These are phyloP conservation scores for Labeo catla DNA, from an alignment of 2,113 vertebrate genomes.

Conservation along the genomic window DNA sequence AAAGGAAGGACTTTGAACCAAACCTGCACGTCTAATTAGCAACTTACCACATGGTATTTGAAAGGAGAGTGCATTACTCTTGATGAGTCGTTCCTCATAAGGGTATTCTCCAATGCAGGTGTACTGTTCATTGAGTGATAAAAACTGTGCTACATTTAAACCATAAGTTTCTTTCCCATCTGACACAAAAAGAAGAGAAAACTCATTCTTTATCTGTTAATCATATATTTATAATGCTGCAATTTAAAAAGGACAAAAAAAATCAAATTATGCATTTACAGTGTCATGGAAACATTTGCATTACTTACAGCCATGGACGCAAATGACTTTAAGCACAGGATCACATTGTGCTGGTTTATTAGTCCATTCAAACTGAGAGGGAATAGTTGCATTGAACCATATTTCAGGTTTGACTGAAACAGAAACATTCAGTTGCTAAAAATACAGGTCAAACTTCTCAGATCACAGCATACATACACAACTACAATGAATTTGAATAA, in stretches of 20 bases:
- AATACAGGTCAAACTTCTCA: background rate
- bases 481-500: no score
- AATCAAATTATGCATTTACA: background rate
- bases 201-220: background rate
- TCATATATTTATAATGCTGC: background rate
- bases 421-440: background rate
- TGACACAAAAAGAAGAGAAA: background rate
- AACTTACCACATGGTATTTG: conserved; percentile 39
- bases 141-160: background rate
- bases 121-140: background rate
- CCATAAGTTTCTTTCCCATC: background rate
- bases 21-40: background rate
- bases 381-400: background rate
- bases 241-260: no score
- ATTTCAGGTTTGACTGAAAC: conserved; percentile 20
- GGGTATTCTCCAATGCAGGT: background rate
- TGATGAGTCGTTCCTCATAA: background rate
- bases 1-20: background rate
- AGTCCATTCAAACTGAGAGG: background rate
- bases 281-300: background rate
- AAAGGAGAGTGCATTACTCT: rapidly evolving
- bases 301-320: conserved; percentile 60
- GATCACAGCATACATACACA: no score
- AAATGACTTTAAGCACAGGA: rapidly evolving
- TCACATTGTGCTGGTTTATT: conserved; percentile 37